Evolutionary conservation across 2,888 invertebrate genomes (phyloP), one percentile per base, ranked within the genome.

Genomic region (Plagiodera versicolora): DNA sequence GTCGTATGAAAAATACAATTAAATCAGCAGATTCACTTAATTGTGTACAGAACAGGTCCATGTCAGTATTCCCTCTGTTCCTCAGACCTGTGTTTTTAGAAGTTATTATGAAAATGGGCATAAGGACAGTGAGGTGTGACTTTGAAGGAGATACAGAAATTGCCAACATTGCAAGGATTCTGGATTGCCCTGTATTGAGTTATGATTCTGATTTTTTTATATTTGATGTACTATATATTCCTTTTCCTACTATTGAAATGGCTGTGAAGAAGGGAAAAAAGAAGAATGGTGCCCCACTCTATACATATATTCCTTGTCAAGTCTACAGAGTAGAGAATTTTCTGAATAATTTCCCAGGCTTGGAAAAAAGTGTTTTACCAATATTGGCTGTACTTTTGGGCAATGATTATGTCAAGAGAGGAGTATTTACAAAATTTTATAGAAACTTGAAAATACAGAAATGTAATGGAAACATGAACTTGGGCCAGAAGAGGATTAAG

Each of bases 201-300:
- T 92, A 90, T 69, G 98, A 98, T 80, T 96, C 96, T 0, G 98
- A 98, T 81, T 98, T 95, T 80, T 95, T 89, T 74, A 89, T 98
- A 65, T 94, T 90, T 79, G 90, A 92, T 80, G 87, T 92, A 0
- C 79, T 84, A 1, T 95, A 94, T 70, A 89, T 98, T 66, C 92
- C 94, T 0, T 87, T 92, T 67, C 82, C 86, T 35, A 87, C 88
- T 18, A 74, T 92, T 9, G 84, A 88, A 3, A 78, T 83, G 6
- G 83, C 84, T 44, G 47, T 73, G 8, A 35, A 60, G 59, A 55
- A 68, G 54, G 61, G 61, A 17, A 64, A 59, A 19, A 10, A 18
- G 1, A 54, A 58, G 32, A 58, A 61, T 47, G 49, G 4, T 17
- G 74, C 75, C 10, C 30, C 11, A 35, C 10, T 75, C 67, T 70